Conservation (phyloP, 2,888 invertebrate species). For the Malthinus flaveolus region DNA sequence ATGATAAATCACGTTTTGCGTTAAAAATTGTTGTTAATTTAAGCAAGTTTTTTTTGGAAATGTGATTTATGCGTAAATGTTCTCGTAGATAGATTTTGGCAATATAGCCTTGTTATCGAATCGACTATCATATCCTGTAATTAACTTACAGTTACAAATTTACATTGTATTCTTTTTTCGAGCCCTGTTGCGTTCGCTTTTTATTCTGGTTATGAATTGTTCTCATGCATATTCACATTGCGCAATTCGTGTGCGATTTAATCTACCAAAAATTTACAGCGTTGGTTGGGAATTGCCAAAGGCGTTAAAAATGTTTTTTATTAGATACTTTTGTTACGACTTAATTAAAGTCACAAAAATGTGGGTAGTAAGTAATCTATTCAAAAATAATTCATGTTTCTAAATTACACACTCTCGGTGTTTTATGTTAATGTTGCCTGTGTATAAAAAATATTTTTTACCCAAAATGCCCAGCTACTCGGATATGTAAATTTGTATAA, state of each 20-base stretch:
- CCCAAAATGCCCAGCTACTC: too few species aligned
- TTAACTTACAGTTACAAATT: slow-evolving; percentile 21
- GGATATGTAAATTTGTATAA: too few species aligned
- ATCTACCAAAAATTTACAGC: slow-evolving; percentile 1
- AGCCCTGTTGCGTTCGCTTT: slow-evolving; percentile 15
- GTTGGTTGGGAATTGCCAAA: slow-evolving; percentile 1
- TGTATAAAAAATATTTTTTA: too few species aligned
- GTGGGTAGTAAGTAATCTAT: too few species aligned
- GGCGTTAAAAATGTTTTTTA: neutral
- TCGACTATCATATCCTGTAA: slow-evolving; percentile 18
- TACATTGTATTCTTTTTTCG: slow-evolving; percentile 19
- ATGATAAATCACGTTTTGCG: slow-evolving; percentile 11
- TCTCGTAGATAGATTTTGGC: slow-evolving; percentile 12
- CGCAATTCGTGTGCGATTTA: slow-evolving; percentile 11
- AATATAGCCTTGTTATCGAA: slow-evolving; percentile 11
- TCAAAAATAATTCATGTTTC: too few species aligned
- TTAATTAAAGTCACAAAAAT: too few species aligned
- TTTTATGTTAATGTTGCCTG: too few species aligned
- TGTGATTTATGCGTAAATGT: slow-evolving; percentile 12
- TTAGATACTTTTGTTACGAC: too few species aligned
- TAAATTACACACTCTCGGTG: too few species aligned
- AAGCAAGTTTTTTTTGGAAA: neutral
- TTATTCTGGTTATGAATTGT: slow-evolving; percentile 7
- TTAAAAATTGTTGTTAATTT: slow-evolving; percentile 5
- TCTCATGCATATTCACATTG: slow-evolving; percentile 16